phyloP scores from a whole-genome alignment of 1,140 invertebrate species.

The Drosophila eugracilis region DNA sequence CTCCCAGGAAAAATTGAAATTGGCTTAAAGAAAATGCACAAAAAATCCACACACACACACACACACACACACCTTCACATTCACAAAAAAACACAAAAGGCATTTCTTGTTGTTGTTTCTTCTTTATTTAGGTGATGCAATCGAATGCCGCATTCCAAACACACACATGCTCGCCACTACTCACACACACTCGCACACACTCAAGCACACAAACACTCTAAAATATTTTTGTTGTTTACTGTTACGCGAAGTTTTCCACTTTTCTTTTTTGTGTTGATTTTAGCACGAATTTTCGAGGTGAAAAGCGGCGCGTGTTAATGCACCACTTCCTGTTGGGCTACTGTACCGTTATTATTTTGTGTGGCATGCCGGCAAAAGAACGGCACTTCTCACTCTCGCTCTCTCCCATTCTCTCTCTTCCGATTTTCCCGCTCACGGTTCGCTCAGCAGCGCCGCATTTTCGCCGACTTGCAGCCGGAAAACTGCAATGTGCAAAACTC shows the following conservation, averaged over 20 bases:
- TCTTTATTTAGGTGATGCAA: slow-evolving; percentile 67
- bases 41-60: slow-evolving; percentile 3
- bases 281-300: slow-evolving; percentile 47
- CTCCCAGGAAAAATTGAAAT: neutral
- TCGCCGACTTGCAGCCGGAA: slow-evolving; percentile 34
- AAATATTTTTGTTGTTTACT: slow-evolving; percentile 42
- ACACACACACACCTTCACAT: slow-evolving; percentile 1
- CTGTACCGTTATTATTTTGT: slow-evolving; percentile 77
- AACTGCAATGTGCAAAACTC: slow-evolving; percentile 64
- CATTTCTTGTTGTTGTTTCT: slow-evolving; percentile 26
- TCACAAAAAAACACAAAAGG: slow-evolving; percentile 5
- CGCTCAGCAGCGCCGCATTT: slow-evolving; percentile 19
- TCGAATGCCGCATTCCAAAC: slow-evolving; percentile 41
- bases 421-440: slow-evolving; percentile 32
- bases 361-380: slow-evolving; percentile 70
- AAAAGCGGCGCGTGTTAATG: slow-evolving; percentile 79
- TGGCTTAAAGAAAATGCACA: neutral
- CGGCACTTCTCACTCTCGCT: slow-evolving; percentile 15
- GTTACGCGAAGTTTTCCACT: slow-evolving; percentile 47
- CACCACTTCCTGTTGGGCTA: slow-evolving; percentile 84
- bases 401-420: slow-evolving; percentile 1
- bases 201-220: slow-evolving; percentile 10
- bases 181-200: slow-evolving; percentile 10
- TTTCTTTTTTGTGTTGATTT: slow-evolving; percentile 46
- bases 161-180: neutral